Evolutionary conservation across 2,888 invertebrate genomes (phyloP), one percentile per base, ranked within the genome.

Genomic region (Arctia plantaginis): DNA sequence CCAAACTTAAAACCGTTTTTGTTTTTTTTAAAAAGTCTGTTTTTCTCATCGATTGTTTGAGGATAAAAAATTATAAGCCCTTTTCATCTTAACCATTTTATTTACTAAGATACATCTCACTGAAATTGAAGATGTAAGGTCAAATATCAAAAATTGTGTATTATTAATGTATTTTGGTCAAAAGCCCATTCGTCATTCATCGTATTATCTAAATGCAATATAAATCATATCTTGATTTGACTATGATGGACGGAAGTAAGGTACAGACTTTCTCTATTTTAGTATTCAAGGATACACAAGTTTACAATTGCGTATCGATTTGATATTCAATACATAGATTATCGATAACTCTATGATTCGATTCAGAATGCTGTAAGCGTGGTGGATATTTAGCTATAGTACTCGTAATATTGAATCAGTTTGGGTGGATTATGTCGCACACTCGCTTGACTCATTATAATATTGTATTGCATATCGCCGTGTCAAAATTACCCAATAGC

Each of bases 111-210:
- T 59, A 13, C n/a, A 27, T 59, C n/a, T 59, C 12, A n/a, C 12
- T 12, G 7, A 23, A 51, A 51, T 20, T 51, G 51, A 51, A 51
- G 51, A 51, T 51, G 35, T 30, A 33, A 47, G 35, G 13, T 59
- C 33, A 69, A 69, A 35, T 35, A 51, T 69, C 20, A 55, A 55
- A 30, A 33, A 13, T 27, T n/a, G 15, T 55, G 55, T 69, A 27
- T 69, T 30, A 47, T 30, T 30, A 44, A 66, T 27, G 69, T 65
- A 66, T 69, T 70, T 71, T 71, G 47, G 64, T 64, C 33, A 69
- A 77, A 72, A 78, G 67, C 39, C 72, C 35, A 69, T 78, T 84
- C 84, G 83, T 84, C 85, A 84, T 72, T 85, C 84, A 85, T 78
- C 85, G 72, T 68, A 71, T 69, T 71, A 75, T 78, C 73, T 83